Conservation (phyloP, 2,888 invertebrate genomes). For the Leptopilina syphax region DNA sequence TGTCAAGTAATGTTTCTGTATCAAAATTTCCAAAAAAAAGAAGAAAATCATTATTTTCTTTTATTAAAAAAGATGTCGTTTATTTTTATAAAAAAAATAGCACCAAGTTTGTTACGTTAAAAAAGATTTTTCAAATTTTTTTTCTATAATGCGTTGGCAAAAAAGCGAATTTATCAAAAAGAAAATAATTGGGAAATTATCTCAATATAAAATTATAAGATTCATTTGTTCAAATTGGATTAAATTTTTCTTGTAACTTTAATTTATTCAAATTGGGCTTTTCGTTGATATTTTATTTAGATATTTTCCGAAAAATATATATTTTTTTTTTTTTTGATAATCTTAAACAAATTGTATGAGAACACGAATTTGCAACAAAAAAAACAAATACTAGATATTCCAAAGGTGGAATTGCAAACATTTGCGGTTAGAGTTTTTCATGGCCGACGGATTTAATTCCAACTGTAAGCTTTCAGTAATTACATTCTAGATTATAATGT, state of each 20-base stretch:
- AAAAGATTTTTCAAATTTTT: conserved; percentile 50
- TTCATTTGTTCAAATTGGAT: conserved; percentile 5
- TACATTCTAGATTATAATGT: conserved; percentile 25
- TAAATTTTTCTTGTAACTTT: background rate
- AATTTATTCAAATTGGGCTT: background rate
- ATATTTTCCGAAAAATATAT: conserved; percentile 36
- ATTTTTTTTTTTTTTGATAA: background rate
- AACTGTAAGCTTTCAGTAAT: conserved; percentile 27
- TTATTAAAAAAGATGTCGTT: background rate
- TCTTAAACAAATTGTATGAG: background rate
- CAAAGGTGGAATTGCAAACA: conserved; percentile 26
- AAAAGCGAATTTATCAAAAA: background rate
- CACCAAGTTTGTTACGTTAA: conserved; percentile 40
- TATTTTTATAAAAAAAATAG: conserved; percentile 36
- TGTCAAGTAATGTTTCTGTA: background rate
- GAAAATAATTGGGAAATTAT: background rate
- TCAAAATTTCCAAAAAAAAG: too few species aligned
- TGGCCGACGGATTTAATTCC: conserved; percentile 16
- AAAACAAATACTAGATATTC: conserved; percentile 42
- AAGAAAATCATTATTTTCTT: conserved; percentile 32
- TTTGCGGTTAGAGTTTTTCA: conserved; percentile 9
- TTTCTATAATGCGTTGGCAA: background rate
- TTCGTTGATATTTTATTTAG: conserved; percentile 14
- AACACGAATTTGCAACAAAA: conserved; percentile 19
- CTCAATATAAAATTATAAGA: conserved; percentile 10